Base-by-base conservation (phyloP, 2,113 vertebrate genomes). In the Lepisosteus osseus region DNA sequence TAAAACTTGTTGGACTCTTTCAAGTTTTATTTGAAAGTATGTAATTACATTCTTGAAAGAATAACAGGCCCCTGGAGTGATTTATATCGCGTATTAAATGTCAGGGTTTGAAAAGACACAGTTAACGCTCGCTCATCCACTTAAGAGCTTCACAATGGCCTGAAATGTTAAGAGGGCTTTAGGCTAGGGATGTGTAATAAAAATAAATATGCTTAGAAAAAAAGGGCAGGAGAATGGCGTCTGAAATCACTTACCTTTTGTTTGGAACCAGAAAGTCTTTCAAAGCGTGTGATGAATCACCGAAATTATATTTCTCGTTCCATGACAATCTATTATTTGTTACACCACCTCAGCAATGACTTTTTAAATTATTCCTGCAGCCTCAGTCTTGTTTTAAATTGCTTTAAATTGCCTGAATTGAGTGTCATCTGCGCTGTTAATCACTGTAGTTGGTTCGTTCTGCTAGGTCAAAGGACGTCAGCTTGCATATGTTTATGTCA, bases 1-100 rank as follows among this genome's bases (percentile, higher is more conserved):
- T 96, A 96, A 97, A 98, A 97, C 94, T 95, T 94, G 95, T 94
- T 95, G 93, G 89, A 86, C 88, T 89, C 95, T 98, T 98, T 97
- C 94, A 98, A 95, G 96, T 98, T 99, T 98, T 96, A 97, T 99
- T 97, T 97, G 94, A 98, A 95, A 96, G 95, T 95, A 95, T 97
- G 95, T 96, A 97, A 97, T 98, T 97, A 92, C 96, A 97, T 98
- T 99, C 95, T 97, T 97, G 93, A 91, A 94, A 92, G 94, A 95
- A 94, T 94, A 97, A 95, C 93, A 93, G 94, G 92, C 94, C 93
- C 85, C 91, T 76, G 80, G 89, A 88, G 90, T 94, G 94, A 97
- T 97, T 98, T 97, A 96, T 93, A 92, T 90, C 88, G 89, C 89
- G 95, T 94, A 97, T 98, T 97, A 95, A 94, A 96, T 95, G 93